A percentile compares a stretch with the other conserved stretches of the same genome.
Conservation (phyloP, 2,113 vertebrate genomes). For the Dendropsophus ebraccatus region DNA sequence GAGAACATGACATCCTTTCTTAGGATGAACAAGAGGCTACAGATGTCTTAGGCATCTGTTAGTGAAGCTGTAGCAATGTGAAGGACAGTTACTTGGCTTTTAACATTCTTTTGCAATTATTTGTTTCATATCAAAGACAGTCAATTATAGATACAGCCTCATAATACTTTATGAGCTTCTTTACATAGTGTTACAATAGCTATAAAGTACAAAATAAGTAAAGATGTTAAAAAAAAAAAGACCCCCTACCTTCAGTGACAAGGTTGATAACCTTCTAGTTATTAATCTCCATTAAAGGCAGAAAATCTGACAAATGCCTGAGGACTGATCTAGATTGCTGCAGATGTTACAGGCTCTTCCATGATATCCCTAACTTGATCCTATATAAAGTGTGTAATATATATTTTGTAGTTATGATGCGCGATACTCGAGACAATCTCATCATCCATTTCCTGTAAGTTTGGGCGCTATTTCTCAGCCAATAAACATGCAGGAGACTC, state of each 20-base stretch:
- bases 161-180: not conserved
- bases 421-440: no score
- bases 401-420: not conserved
- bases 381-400: not conserved
- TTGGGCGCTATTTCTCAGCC: no score
- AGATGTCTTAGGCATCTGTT: slow-evolving; percentile 45
- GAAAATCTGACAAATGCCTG: not conserved
- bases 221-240: not conserved
- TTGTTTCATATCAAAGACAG: not conserved
- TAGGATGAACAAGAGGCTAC: slow-evolving; percentile 24
- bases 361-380: not conserved
- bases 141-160: not conserved
- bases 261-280: no score
- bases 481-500: no score
- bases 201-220: not conserved
- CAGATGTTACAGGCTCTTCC: not conserved
- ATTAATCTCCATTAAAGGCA: not conserved
- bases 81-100: slow-evolving; percentile 16
- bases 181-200: not conserved
- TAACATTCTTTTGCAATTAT: not conserved
- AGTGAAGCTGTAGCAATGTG: not conserved
- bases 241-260: not conserved
- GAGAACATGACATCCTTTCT: not conserved
- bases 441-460: no score
- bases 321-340: not conserved